Conservation (phyloP, 2,797 vertebrate genomes). For the Myotis pilosus region DNA sequence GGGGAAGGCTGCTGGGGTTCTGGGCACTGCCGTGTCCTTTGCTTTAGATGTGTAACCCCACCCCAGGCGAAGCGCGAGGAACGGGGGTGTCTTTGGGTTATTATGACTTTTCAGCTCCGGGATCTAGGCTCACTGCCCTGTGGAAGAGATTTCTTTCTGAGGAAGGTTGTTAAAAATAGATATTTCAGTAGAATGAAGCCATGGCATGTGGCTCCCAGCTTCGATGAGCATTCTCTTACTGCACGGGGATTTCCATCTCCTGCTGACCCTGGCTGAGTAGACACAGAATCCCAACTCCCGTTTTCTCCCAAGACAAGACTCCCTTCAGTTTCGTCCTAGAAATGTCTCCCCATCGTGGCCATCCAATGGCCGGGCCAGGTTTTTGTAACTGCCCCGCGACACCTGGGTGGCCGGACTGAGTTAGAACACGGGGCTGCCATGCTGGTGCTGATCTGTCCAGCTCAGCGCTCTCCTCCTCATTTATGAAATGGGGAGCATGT, state of each 20-base stretch:
- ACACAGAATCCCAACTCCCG: neutral
- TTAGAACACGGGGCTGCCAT: neutral
- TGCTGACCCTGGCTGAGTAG: neutral
- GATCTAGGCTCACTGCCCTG: neutral
- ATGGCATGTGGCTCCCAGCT: neutral
- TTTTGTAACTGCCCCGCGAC: neutral
- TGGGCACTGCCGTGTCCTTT: neutral
- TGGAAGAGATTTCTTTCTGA: constrained; percentile 54
- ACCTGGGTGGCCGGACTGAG: neutral
- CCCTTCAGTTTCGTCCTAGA: neutral
- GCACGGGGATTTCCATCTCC: neutral
- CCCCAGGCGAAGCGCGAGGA: neutral
- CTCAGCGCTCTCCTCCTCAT: neutral
- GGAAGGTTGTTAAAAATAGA: constrained; percentile 57
- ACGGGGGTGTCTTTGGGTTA: neutral
- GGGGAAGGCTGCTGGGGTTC: neutral
- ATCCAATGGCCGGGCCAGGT: neutral
- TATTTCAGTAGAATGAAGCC: constrained; percentile 24
- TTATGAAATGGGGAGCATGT: neutral
- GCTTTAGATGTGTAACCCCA: neutral
- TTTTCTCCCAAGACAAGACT: neutral
- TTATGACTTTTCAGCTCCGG: neutral
- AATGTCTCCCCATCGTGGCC: too few species aligned
- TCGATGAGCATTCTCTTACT: neutral
- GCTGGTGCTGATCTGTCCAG: neutral